Evolutionary conservation across 1,140 invertebrate genomes (phyloP).

Genomic region (Cydia fagiglandana): DNA sequence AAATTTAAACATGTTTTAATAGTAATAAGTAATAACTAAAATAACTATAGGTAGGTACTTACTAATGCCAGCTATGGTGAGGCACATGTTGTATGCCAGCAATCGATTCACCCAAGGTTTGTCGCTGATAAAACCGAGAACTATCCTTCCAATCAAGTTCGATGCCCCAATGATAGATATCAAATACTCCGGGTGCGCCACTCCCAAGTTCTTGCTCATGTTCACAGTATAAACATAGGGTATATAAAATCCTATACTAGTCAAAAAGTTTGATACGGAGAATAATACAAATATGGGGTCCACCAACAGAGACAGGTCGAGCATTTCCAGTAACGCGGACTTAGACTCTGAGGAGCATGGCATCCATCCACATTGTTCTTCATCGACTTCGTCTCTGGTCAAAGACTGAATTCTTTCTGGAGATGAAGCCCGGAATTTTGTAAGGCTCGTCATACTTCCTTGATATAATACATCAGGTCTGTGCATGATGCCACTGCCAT

Average conservation of each 20-base stretch:
- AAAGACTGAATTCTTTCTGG: slow-evolving; percentile 63
- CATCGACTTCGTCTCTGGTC: slow-evolving; percentile 49
- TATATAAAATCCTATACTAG: slow-evolving; percentile 97
- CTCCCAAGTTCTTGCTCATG: slow-evolving; percentile 81
- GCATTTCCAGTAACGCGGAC: slow-evolving; percentile 89
- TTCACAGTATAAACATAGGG: slow-evolving; percentile 92
- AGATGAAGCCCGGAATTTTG: slow-evolving; percentile 64
- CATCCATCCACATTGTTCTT: slow-evolving; percentile 79
- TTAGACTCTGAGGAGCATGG: slow-evolving; percentile 80
- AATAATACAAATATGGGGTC: slow-evolving; percentile 95
- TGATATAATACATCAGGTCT: slow-evolving; percentile 93
- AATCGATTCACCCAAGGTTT: slow-evolving; percentile 93
- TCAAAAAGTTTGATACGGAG: slow-evolving; percentile 95
- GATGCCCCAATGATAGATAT: slow-evolving; percentile 90
- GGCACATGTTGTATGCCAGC: slow-evolving; percentile 91
- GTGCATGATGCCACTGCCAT: slow-evolving; percentile 87
- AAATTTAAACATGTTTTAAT: background rate
- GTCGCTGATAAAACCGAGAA: slow-evolving; percentile 92
- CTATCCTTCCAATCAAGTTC: slow-evolving; percentile 92
- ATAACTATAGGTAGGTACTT: no score
- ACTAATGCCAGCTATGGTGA: slow-evolving; percentile 92
- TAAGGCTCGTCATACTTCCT: slow-evolving; percentile 83
- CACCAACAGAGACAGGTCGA: slow-evolving; percentile 90
- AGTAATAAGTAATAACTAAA: background rate
- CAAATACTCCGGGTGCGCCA: slow-evolving; percentile 82